Evolutionary conservation across 92 coral and sea anemone species (phyloP).

Genomic region (Porites evermanni): DNA sequence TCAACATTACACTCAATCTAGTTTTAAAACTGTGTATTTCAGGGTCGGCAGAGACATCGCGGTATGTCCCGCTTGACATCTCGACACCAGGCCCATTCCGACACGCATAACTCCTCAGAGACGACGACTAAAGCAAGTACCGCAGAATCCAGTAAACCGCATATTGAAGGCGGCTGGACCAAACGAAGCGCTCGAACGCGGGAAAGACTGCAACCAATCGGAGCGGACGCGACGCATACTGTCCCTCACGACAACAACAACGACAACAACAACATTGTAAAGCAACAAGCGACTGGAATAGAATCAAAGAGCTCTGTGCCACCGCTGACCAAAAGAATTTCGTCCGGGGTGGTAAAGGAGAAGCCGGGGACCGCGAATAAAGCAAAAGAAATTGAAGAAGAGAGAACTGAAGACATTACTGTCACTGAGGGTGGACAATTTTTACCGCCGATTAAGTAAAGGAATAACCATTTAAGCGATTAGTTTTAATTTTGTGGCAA

Average conservation of each 20-base stretch:
- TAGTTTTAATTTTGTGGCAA: neutral
- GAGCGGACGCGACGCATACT: constrained; percentile 72
- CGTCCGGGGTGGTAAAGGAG: constrained; percentile 54
- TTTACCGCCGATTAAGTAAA: constrained; percentile 67
- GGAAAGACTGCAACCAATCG: constrained; percentile 57
- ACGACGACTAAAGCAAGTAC: constrained; percentile 35
- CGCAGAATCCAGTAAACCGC: constrained; percentile 41
- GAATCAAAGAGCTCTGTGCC: constrained; percentile 4
- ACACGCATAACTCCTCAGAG: constrained; percentile 24
- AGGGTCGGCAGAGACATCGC: constrained; percentile 88
- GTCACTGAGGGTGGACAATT: constrained; percentile 72
- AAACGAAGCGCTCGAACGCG: constrained; percentile 60
- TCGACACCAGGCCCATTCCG: constrained; percentile 65
- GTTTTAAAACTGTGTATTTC: neutral
- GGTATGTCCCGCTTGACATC: constrained; percentile 87
- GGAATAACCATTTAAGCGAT: neutral
- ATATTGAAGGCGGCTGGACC: constrained; percentile 60
- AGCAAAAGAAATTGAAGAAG: constrained; percentile 50
- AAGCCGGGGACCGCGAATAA: constrained; percentile 46
- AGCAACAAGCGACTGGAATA: constrained; percentile 47
- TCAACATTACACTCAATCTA: neutral
- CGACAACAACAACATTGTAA: constrained; percentile 52
- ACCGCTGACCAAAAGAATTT: constrained; percentile 45
- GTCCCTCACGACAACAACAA: constrained; percentile 61
- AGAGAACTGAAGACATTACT: constrained; percentile 25